Evolutionary conservation across 2,113 vertebrate species (phyloP), one percentile per base, ranked within the genome.

Genomic region (Saguinus imperator): DNA sequence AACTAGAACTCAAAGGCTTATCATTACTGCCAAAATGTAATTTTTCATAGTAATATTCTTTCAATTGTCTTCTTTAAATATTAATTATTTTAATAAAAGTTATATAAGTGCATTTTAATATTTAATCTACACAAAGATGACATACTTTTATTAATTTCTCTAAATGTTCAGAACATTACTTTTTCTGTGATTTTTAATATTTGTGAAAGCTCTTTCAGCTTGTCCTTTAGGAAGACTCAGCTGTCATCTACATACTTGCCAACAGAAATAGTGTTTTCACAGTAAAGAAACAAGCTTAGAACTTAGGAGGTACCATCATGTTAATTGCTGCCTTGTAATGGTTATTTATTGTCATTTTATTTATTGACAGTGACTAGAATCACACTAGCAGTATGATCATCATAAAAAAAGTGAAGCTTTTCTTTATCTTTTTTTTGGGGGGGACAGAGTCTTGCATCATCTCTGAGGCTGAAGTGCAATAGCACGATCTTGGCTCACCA

Each of bases 321-420:
- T 96, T 98, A 98, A 98, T 96, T 98, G 96, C 90, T 98, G 73
- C 40, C 87, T 97, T 80, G 79, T 95, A 95, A 97, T 97, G 73
- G 94, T 96, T 97, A 90, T 88, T 96, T 96, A 86, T 94, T 98
- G 90, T 98, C 95, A 84, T 97, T 94, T 94, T 96, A 89, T 92
- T 98, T 98, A 98, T 98, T 98, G 96, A 97, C 79, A 93, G 94
- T 97, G 94, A 97, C 93, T 97, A 96, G 32, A 95, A 83, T 97
- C 0, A 0, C 79, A 96, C 91, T 87, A 81, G 91, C 96, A 10
- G 55, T 97, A 89, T 95, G 97, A 96, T 96, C 32, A 86, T 29
- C 76, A 32, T 79, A 95, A 35, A 86, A 40, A 97, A 66, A 95
- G 55, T 50, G 75, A 55, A 45, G 2, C 43, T 97, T 96, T 64